Conservation (phyloP, 2,888 invertebrate genomes). For the Didymodactylos carnosus region DNA sequence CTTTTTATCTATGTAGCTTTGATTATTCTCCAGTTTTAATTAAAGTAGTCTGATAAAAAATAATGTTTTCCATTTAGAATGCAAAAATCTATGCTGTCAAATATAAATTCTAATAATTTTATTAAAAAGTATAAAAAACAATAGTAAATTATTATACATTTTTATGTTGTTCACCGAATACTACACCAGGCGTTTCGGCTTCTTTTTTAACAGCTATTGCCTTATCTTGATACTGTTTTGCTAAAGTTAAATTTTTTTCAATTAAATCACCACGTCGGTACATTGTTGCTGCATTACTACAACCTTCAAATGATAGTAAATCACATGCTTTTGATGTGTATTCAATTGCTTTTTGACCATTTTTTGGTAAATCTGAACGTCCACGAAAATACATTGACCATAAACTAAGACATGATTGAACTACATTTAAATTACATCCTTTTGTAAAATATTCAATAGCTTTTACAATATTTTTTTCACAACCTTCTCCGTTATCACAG, state of each 20-base stretch:
- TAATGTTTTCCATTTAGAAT: too few relatives aligned
- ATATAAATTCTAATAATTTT: too few relatives aligned
- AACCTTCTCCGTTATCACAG: constrained; percentile 10
- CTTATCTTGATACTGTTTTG: constrained; percentile 50
- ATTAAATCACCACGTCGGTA: constrained; percentile 49
- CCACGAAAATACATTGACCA: constrained; percentile 44
- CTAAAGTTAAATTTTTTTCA: constrained; percentile 37
- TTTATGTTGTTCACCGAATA: constrained; percentile 12
- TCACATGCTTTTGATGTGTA: constrained; percentile 62
- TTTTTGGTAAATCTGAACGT: constrained; percentile 23
- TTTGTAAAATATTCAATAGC: constrained; percentile 54
- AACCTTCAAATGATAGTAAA: constrained; percentile 60
- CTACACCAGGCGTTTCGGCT: constrained; percentile 27
- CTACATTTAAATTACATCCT: constrained; percentile 53
- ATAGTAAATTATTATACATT: not conserved
- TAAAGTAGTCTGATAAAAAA: too few relatives aligned
- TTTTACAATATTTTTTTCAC: constrained; percentile 17
- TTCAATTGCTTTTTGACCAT: constrained; percentile 47
- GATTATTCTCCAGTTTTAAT: too few relatives aligned
- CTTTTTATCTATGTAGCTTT: too few relatives aligned
- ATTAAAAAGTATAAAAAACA: not conserved
- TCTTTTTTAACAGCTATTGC: constrained; percentile 53
- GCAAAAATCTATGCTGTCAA: too few relatives aligned
- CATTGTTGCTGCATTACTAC: constrained; percentile 68
- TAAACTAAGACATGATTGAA: constrained; percentile 53